Evolutionary conservation across 1,140 invertebrate genomes (phyloP).

Genomic region (Ostrea denselamellosa): DNA sequence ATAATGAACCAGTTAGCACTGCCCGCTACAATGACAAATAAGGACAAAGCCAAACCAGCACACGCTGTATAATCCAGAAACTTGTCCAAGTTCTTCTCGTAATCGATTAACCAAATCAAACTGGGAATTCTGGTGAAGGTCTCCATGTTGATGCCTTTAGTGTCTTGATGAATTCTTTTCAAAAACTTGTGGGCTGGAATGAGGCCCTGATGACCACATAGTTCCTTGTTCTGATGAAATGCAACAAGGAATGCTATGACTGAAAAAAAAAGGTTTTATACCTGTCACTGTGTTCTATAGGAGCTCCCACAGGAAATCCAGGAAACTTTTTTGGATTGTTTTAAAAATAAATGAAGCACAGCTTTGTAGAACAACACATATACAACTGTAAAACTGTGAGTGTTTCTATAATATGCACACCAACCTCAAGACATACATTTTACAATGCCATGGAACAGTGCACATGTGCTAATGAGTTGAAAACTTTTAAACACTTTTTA

Average conservation of each 20-base stretch:
- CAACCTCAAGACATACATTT: too few relatives aligned
- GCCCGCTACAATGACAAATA: conserved; percentile 74
- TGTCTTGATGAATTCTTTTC: conserved; percentile 58
- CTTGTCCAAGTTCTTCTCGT: conserved; percentile 71
- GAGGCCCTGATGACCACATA: conserved; percentile 77
- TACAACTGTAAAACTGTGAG: too few relatives aligned
- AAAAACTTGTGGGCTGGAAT: conserved; percentile 75
- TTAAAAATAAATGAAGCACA: too few relatives aligned
- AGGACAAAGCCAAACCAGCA: conserved; percentile 73
- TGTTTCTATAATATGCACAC: too few relatives aligned
- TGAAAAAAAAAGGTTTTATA: conserved; percentile 60
- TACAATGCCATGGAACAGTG: too few relatives aligned
- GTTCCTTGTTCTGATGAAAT: conserved; percentile 78
- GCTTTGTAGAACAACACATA: too few relatives aligned
- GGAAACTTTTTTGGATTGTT: too few relatives aligned
- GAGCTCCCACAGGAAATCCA: too few relatives aligned
- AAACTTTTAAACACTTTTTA: too few relatives aligned
- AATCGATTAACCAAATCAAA: conserved; percentile 77
- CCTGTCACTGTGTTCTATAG: too few relatives aligned
- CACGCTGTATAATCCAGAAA: conserved; percentile 75
- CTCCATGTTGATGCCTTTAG: conserved; percentile 52
- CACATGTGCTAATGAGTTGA: too few relatives aligned
- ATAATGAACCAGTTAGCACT: conserved; percentile 78
- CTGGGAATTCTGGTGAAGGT: conserved; percentile 68
- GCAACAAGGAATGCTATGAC: conserved; percentile 79